Percentiles rank a stretch among this genome's conserved stretches.
These are phyloP conservation scores for Drosophila orosa DNA, from an alignment of 1,140 invertebrate species.

Conservation along the genomic window DNA sequence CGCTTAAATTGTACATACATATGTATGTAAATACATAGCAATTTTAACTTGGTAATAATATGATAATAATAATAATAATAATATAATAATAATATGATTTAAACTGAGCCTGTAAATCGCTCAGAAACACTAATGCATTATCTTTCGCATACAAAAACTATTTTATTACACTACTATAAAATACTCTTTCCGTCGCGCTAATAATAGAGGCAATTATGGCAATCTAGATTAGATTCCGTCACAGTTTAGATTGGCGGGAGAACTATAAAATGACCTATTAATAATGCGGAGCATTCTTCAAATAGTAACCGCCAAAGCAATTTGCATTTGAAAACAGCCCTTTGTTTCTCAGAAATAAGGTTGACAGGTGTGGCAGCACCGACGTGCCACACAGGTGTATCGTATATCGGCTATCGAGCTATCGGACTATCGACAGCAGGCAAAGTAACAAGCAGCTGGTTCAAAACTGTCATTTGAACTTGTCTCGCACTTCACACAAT, in stretches of 20 bases:
- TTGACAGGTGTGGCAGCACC: conserved; percentile 1
- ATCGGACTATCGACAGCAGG: conserved; percentile 12
- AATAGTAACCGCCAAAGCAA: neutral
- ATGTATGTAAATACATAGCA: no score
- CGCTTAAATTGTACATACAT: no score
- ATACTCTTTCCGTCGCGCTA: neutral
- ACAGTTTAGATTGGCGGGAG: neutral
- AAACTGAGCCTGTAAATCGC: neutral
- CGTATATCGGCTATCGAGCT: conserved; percentile 30
- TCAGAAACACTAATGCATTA: neutral
- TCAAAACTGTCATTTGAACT: conserved; percentile 65
- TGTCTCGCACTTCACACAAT: conserved; percentile 14
- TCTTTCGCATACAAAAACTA: neutral
- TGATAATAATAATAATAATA: no score
- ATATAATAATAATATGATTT: no score
- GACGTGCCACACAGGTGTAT: neutral
- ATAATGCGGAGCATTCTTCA: neutral
- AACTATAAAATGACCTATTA: neutral
- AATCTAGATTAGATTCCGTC: neutral
- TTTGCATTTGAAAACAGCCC: neutral
- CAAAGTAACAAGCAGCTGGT: conserved; percentile 52
- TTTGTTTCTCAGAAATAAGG: no score
- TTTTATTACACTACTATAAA: neutral
- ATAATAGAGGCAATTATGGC: neutral
- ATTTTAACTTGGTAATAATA: no score